Evolutionary conservation across 2,888 invertebrate genomes (phyloP).

Genomic region (Pantelozetes paolii): DNA sequence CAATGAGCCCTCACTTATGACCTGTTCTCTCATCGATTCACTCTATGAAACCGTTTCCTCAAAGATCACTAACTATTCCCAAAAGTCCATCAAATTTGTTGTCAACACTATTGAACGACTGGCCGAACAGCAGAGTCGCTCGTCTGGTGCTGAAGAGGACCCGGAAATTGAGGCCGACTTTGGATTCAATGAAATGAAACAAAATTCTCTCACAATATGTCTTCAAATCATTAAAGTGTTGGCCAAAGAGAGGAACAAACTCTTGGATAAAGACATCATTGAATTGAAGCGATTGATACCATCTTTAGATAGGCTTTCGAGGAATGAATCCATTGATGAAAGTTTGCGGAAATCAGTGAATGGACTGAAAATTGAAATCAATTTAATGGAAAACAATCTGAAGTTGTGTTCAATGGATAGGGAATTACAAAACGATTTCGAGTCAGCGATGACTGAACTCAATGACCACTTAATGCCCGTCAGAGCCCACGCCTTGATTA

Average conservation of each 20-base stretch:
- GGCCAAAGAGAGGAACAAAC: neutral
- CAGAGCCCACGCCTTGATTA: slow-evolving; percentile 72
- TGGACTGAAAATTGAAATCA: slow-evolving; percentile 17
- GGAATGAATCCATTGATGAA: slow-evolving; percentile 2
- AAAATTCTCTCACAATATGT: slow-evolving; percentile 27
- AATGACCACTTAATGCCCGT: slow-evolving; percentile 70
- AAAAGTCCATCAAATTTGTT: slow-evolving; percentile 27
- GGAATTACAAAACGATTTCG: slow-evolving; percentile 52
- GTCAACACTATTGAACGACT: slow-evolving; percentile 35
- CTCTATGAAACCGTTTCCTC: slow-evolving; percentile 12
- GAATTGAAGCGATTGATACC: neutral
- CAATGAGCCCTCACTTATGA: neutral
- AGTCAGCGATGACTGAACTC: slow-evolving; percentile 64
- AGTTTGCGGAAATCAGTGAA: neutral
- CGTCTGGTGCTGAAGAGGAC: neutral
- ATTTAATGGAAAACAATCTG: neutral
- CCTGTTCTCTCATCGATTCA: slow-evolving; percentile 34
- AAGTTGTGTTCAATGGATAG: neutral
- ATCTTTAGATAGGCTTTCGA: neutral
- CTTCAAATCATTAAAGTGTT: slow-evolving; percentile 30
- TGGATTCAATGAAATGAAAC: neutral
- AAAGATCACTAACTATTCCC: neutral
- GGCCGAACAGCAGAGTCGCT: slow-evolving; percentile 7
- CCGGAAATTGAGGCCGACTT: neutral
- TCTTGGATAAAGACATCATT: neutral